Percentiles rank a stretch among this genome's conserved stretches.
These are phyloP conservation scores for Lordiphosa fenestrarum DNA, from an alignment of 2,888 invertebrate species.

Conservation along the genomic window DNA sequence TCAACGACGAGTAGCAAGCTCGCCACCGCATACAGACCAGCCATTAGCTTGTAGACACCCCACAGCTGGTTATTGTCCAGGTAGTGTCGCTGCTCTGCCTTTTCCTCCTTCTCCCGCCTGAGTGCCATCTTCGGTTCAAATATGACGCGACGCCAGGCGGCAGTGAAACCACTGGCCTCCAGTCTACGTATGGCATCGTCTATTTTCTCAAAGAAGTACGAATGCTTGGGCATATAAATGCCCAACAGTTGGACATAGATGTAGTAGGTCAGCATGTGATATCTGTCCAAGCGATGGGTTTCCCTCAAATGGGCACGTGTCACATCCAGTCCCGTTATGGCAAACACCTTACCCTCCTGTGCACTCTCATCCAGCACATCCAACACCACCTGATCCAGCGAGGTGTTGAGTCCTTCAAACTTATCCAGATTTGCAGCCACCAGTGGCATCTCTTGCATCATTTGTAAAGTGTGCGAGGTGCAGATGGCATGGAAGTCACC, in stretches of 20 bases:
- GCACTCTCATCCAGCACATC: constrained; percentile 25
- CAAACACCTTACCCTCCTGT: constrained; percentile 27
- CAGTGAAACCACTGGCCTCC: constrained; percentile 51
- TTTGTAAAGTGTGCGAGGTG: constrained; percentile 31
- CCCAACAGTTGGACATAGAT: constrained; percentile 48
- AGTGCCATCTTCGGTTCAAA: constrained; percentile 8
- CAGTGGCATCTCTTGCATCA: constrained; percentile 43
- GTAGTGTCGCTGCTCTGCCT: constrained; percentile 5
- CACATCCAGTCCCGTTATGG: constrained; percentile 42
- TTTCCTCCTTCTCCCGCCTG: neutral
- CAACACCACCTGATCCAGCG: constrained; percentile 38
- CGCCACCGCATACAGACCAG: constrained; percentile 31
- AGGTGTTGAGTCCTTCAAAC: constrained; percentile 19
- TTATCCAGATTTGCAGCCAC: constrained; percentile 13
- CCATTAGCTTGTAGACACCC: constrained; percentile 40
- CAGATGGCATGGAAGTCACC: constrained; percentile 37
- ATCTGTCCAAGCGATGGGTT: constrained; percentile 14
- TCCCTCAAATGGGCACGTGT: constrained; percentile 25
- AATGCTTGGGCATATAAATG: constrained; percentile 67
- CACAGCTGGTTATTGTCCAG: constrained; percentile 26
- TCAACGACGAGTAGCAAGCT: constrained; percentile 29
- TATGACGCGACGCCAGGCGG: constrained; percentile 42
- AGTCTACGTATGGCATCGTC: constrained; percentile 39
- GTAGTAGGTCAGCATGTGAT: constrained; percentile 35
- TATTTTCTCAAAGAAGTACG: constrained; percentile 55